Evolutionary conservation across 2,888 invertebrate species (phyloP).

Genomic region (Drosophila putrida): DNA sequence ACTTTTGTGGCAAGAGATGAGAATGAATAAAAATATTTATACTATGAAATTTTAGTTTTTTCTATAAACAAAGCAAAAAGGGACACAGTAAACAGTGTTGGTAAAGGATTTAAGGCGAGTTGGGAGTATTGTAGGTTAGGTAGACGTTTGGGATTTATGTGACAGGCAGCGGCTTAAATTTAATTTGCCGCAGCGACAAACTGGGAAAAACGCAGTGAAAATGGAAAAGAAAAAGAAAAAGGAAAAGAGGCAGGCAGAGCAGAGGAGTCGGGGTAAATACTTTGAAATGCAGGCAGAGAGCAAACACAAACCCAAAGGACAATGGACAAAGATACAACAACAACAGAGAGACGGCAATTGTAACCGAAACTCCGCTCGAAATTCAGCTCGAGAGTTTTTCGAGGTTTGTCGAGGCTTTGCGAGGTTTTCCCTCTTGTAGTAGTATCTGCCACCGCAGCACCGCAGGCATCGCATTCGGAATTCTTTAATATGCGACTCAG

Average conservation of each 20-base stretch:
- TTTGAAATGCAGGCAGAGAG: conserved; percentile 60
- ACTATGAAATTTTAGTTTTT: neutral
- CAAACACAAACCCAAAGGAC: conserved; percentile 61
- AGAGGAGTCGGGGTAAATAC: conserved; percentile 42
- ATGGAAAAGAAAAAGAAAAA: conserved; percentile 1
- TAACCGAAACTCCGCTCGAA: conserved; percentile 67
- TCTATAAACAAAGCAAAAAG: neutral
- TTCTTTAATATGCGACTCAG: conserved; percentile 43
- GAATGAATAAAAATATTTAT: neutral
- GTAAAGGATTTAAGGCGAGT: neutral
- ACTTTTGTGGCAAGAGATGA: conserved; percentile 2
- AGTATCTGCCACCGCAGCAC: conserved; percentile 30
- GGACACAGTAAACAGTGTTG: conserved; percentile 6
- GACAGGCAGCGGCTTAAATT: conserved; percentile 53
- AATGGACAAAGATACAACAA: conserved; percentile 23
- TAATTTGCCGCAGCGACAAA: conserved; percentile 47
- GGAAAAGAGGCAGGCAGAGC: neutral
- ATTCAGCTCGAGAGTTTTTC: conserved; percentile 60
- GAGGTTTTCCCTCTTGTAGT: conserved; percentile 31
- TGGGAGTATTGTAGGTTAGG: conserved; percentile 11
- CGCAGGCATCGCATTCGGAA: conserved; percentile 59
- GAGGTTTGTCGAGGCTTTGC: conserved; percentile 41
- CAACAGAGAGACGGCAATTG: conserved; percentile 50
- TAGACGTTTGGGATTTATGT: conserved; percentile 36
- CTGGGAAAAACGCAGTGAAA: conserved; percentile 23